Evolutionary conservation across 2,888 invertebrate species (phyloP), one percentile per base, ranked within the genome.

Genomic region (Brachyptera putata): DNA sequence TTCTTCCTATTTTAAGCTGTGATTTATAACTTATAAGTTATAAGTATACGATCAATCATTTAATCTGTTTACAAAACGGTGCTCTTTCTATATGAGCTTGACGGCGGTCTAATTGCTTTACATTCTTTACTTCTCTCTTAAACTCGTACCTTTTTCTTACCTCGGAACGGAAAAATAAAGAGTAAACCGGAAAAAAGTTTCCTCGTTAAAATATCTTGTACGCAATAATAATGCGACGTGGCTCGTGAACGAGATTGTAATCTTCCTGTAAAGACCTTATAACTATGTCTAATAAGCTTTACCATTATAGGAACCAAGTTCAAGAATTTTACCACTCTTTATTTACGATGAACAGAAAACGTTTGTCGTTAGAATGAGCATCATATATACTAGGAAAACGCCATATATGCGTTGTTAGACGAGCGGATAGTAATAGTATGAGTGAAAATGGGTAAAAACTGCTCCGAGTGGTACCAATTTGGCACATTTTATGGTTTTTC

Each of bases 21-120:
- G 41, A 16, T 41, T 41, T 41, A 21, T 41, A 41, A 41, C 16
- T 21, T 16, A 21, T 21, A 41, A 9, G 41, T 21, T 41, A 41
- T 41, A 41, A 18, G 41, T n/a, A 24, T 24, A 21, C 46, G 46
- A 46, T 46, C 46, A 46, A 46, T 46, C 46, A 46, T 46, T 22
- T 46, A 46, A 46, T 46, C 18, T 22, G 46, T 46, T 46, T 46
- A 46, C 46, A n/a, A 11, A 21, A 24, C 18, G 24, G 24, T n/a
- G 46, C 46, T 1, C 4, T 22, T 9, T 4, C 2, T 24, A 46
- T 21, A 3, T 22, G n/a, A n/a, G 21, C 11, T 7, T 46, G 5
- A 18, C 46, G 3, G 24, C 18, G 11, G 9, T 46, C 46, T 46
- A 46, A 46, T 46, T 46, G 46, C 46, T 24, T 24, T 21, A 46